Conservation (phyloP, 2,888 invertebrate species). For the Odontocolon sp. region DNA sequence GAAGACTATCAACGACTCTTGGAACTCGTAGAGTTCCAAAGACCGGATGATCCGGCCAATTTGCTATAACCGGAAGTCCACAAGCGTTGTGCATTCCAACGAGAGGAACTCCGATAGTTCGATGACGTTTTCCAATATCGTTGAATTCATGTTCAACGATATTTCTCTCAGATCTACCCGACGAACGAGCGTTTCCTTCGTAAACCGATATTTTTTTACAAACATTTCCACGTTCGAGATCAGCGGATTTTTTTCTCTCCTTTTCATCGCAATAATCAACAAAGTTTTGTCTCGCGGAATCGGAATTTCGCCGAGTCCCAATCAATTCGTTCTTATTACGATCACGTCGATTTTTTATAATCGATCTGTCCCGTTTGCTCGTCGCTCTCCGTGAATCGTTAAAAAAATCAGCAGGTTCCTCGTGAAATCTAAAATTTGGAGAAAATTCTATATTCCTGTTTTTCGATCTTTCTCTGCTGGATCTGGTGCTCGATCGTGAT, state of each 20-base stretch:
- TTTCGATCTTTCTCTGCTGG: conserved; percentile 10
- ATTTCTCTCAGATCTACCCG: conserved; percentile 21
- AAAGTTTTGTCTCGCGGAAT: background rate
- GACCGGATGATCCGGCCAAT: conserved; percentile 60
- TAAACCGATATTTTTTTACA: conserved; percentile 76
- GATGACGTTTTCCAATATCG: conserved; percentile 59
- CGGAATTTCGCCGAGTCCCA: background rate
- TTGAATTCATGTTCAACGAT: background rate
- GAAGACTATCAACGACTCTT: conserved; percentile 17
- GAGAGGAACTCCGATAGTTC: conserved; percentile 75
- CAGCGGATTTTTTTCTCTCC: conserved; percentile 37
- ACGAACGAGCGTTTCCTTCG: conserved; percentile 69
- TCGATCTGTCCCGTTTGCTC: background rate
- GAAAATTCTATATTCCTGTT: conserved; percentile 15
- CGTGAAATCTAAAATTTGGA: conserved; percentile 53
- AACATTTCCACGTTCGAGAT: conserved; percentile 69
- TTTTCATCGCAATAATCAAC: background rate
- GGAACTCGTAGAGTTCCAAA: conserved; percentile 45
- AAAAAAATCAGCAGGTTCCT: conserved; percentile 48
- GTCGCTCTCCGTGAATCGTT: conserved; percentile 22
- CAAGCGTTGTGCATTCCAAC: conserved; percentile 78
- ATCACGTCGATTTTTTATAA: background rate
- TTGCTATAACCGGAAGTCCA: conserved; percentile 72
- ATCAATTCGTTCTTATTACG: background rate
- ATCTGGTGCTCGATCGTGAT: conserved; percentile 27